Evolutionary conservation across 1,140 invertebrate species (phyloP).

Genomic region (Pseudachorutes palmiensis): DNA sequence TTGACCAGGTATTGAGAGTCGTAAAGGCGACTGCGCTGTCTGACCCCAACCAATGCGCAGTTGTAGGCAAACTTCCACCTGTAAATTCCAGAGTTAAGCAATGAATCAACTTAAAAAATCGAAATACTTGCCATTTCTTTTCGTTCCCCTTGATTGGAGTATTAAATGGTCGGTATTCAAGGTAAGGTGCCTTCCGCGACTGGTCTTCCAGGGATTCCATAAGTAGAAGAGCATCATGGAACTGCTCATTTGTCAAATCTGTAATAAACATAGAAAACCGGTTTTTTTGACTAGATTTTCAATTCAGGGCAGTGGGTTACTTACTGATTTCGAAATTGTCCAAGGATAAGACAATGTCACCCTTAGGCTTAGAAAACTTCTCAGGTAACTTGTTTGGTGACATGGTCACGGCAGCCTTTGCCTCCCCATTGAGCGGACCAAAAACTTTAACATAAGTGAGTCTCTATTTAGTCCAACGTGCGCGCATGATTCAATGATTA

Average conservation of each 20-base stretch:
- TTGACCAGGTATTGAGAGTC: not conserved
- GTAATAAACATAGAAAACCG: not conserved
- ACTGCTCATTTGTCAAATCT: constrained; percentile 6
- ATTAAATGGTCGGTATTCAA: not conserved
- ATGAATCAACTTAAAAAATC: not conserved
- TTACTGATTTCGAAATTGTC: not conserved
- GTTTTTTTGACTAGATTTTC: no score
- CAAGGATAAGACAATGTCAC: not conserved
- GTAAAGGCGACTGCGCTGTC: constrained; percentile 48
- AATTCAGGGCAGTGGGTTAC: no score
- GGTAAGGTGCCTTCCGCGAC: not conserved
- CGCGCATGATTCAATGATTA: not conserved
- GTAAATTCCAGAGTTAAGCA: not conserved
- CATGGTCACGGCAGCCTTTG: not conserved
- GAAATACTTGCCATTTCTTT: not conserved
- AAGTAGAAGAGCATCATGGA: not conserved
- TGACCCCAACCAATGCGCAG: constrained; percentile 72
- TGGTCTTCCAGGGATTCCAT: not conserved
- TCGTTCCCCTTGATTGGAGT: not conserved
- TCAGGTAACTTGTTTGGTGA: not conserved
- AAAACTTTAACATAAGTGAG: not conserved
- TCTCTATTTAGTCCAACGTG: no score
- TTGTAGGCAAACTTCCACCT: constrained; percentile 87
- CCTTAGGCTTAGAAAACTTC: not conserved
- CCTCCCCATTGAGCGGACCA: not conserved